These are phyloP conservation scores for Aleiodes alternator DNA, from an alignment of 2,888 invertebrate genomes.

Conservation along the genomic window DNA sequence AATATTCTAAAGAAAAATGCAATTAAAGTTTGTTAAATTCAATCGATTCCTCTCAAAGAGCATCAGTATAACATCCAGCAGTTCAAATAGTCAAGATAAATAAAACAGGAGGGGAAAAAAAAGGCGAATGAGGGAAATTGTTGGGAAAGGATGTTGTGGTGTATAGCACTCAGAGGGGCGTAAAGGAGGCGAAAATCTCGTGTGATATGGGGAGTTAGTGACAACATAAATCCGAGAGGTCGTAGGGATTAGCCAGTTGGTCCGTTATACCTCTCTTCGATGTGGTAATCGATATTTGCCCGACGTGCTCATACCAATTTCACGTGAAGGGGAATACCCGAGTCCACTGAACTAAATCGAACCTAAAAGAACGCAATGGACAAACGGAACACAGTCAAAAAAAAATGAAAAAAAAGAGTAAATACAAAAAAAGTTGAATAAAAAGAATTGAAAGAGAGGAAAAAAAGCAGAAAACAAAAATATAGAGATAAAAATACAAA, in stretches of 20 bases:
- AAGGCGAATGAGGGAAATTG: not conserved
- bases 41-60: not conserved
- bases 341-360: constrained; percentile 21
- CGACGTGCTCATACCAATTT: constrained; percentile 45
- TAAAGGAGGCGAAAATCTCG: constrained; percentile 41
- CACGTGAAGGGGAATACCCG: constrained; percentile 3
- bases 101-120: not conserved
- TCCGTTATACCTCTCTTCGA: constrained; percentile 35
- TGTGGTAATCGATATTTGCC: constrained; percentile 49
- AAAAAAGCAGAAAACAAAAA: not conserved
- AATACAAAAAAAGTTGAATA: constrained; percentile 9
- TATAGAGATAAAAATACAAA: constrained; percentile 1
- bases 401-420: not conserved
- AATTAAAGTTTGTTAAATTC: not conserved
- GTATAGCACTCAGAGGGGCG: constrained; percentile 29
- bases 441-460: not conserved
- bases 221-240: constrained; percentile 50
- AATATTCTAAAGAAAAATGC: no score
- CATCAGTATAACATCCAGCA: no score
- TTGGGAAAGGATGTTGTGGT: constrained; percentile 22
- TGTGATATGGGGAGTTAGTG: constrained; percentile 48
- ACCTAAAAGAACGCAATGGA: constrained; percentile 24
- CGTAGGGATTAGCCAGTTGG: constrained; percentile 47
- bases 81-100: not conserved
- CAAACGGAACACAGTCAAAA: constrained; percentile 5